phyloP scores from a whole-genome alignment of 2,888 invertebrate genomes.

The Timema podura region DNA sequence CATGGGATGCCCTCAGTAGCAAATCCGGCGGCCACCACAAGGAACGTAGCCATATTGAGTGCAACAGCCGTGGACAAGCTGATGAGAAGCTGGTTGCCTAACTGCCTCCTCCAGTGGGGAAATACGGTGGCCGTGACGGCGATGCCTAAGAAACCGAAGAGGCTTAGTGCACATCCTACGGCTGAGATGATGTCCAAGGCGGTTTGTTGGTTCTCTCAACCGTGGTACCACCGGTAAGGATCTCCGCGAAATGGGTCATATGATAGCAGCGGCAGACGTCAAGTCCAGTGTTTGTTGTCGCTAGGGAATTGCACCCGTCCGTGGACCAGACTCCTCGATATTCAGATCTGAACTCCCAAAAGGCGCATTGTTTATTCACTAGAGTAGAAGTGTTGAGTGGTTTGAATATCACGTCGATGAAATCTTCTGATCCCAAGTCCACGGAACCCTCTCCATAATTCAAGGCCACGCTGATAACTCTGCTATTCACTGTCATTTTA shows the following conservation, averaged over 20 bases:
- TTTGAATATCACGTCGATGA: slow-evolving; percentile 30
- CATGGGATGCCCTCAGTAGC: slow-evolving; percentile 44
- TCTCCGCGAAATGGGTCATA: neutral
- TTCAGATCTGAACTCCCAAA: slow-evolving; percentile 51
- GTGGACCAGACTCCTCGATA: neutral
- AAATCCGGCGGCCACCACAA: neutral
- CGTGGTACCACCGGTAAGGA: neutral
- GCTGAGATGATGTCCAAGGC: slow-evolving; percentile 1
- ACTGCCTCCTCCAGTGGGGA: neutral
- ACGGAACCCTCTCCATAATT: neutral
- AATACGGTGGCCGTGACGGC: neutral
- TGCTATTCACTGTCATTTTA: slow-evolving; percentile 14
- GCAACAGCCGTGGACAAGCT: neutral
- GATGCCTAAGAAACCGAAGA: neutral
- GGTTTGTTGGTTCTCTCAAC: neutral
- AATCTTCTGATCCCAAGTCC: neutral
- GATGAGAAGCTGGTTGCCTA: slow-evolving; percentile 2
- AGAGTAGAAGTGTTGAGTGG: slow-evolving; percentile 18
- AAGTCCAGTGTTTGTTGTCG: neutral
- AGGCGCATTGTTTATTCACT: slow-evolving; percentile 46
- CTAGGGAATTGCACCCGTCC: neutral
- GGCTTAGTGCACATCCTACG: neutral
- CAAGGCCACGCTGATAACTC: slow-evolving; percentile 18
- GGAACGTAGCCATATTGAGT: slow-evolving; percentile 1
- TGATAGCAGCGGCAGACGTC: neutral